A percentile compares a stretch with the other conserved stretches of the same genome.
phyloP scores from a whole-genome alignment of 2,797 vertebrate species.

The Gephyroberyx darwinii region DNA sequence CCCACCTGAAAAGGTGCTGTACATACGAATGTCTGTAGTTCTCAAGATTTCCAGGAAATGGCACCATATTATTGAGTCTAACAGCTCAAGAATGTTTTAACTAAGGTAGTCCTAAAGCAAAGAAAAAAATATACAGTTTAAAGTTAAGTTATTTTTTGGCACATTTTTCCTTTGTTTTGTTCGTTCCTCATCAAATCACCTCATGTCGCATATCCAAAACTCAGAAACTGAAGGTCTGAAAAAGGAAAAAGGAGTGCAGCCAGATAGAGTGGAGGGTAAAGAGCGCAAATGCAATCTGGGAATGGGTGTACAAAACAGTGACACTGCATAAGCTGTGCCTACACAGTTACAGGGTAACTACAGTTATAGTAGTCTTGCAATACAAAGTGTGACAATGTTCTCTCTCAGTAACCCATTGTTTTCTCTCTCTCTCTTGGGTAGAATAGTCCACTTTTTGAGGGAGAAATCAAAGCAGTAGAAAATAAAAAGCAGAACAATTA shows the following conservation, averaged over 20 bases:
- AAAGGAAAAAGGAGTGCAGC: slow-evolving; percentile 78
- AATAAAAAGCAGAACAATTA: slow-evolving; percentile 49
- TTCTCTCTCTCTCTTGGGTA: slow-evolving; percentile 38
- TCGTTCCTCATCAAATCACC: slow-evolving; percentile 71
- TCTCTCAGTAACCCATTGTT: slow-evolving; percentile 25
- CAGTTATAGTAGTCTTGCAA: slow-evolving; percentile 37
- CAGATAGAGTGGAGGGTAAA: slow-evolving; percentile 65
- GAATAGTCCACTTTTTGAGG: slow-evolving; percentile 39
- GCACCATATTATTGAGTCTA: slow-evolving; percentile 86
- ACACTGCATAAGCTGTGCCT: slow-evolving; percentile 50
- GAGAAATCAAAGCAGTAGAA: slow-evolving; percentile 34
- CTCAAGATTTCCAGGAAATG: slow-evolving; percentile 88
- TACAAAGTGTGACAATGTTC: slow-evolving; percentile 54
- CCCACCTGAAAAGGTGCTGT: slow-evolving; percentile 61
- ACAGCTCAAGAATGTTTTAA: slow-evolving; percentile 80
- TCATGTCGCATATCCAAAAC: slow-evolving; percentile 72
- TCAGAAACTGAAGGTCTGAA: slow-evolving; percentile 79
- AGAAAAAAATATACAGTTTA: slow-evolving; percentile 80
- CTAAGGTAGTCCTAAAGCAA: slow-evolving; percentile 83
- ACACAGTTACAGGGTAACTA: slow-evolving; percentile 52
- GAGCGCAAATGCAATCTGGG: slow-evolving; percentile 67
- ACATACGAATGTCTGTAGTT: slow-evolving; percentile 81
- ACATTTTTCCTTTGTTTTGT: slow-evolving; percentile 80
- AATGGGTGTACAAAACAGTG: slow-evolving; percentile 63
- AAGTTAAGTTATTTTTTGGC: slow-evolving; percentile 83